phyloP scores from a whole-genome alignment of 2,113 vertebrate genomes.

The Thymallus thymallus region DNA sequence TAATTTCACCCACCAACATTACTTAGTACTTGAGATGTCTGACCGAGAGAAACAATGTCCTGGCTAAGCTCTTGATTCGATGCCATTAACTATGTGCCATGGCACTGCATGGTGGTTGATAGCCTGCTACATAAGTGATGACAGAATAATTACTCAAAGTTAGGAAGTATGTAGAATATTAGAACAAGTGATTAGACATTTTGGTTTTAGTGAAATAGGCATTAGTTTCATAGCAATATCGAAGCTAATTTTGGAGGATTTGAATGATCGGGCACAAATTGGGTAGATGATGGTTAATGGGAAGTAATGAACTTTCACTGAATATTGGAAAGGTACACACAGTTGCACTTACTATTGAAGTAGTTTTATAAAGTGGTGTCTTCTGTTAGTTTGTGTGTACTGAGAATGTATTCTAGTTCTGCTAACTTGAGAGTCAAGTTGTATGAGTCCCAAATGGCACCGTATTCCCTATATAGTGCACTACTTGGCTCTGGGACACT shows the following conservation, averaged over 20 bases:
- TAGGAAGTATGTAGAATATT: background rate
- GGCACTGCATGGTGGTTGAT: conserved; percentile 22
- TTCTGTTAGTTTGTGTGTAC: conserved; percentile 12
- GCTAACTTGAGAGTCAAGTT: background rate
- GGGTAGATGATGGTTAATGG: background rate
- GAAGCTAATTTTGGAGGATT: background rate
- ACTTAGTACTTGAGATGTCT: no score
- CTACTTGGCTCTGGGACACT: background rate
- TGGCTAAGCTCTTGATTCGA: conserved; percentile 4
- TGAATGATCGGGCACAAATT: background rate
- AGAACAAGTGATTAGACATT: background rate
- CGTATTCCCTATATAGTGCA: background rate
- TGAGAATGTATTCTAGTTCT: conserved; percentile 10
- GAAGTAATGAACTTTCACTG: background rate
- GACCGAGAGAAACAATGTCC: no score
- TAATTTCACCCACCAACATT: no score
- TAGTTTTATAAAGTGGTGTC: conserved; percentile 17
- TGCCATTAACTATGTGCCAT: conserved; percentile 20
- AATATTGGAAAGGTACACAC: conserved; percentile 18
- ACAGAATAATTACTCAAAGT: conserved; percentile 4
- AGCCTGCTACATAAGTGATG: conserved; percentile 31
- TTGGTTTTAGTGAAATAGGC: conserved; percentile 34
- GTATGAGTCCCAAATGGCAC: background rate
- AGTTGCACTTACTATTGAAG: conserved; percentile 23
- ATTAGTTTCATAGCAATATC: conserved; percentile 2